Evolutionary conservation across 2,113 vertebrate species (phyloP), one percentile per base, ranked within the genome.

Genomic region (Amazona vittata): DNA sequence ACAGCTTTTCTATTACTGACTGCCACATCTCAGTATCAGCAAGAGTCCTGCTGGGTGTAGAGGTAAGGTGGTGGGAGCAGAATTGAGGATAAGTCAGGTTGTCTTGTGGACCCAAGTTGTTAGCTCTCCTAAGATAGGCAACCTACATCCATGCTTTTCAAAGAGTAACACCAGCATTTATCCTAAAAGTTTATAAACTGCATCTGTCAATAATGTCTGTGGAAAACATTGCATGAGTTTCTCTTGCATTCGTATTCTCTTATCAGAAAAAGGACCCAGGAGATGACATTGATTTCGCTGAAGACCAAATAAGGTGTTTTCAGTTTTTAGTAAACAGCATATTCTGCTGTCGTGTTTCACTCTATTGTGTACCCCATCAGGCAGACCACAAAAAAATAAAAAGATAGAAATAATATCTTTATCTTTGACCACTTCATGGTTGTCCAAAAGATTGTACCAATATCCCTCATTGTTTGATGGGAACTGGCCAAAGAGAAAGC

Each of bases 251-350:
- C 59, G 21, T 75, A 43, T 63, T 85, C 80, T 53, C 71, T 79
- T 83, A 65, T 69, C 84, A 55, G 67, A 26, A 82, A 11, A 6
- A 3, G 37, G 20, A 76, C 50, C 70, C 63, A 6, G 14, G 71
- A 83, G 64, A 83, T 65, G 68, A 46, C 81, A 94, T 69, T 60
- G 84, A 94, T 94, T 90, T 85, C 44, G 33, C 4, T 57, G 75
- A 29, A 81, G 60, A 68, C 50, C 77, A 87, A 93, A 77, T 6
- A 16, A 89, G 50, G 63, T 44, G 47, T 76, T 88, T 73, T 55
- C 88, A 37, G 55, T 79, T 75, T 46, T 77, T 41, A 62, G 64
- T 4, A 53, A 90, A 73, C 39, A 60, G 39, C 57, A 37, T 24
- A 49, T 55, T 80, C 44, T 80, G 80, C 68, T 77, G 57, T 15